A percentile compares a stretch with the other conserved stretches of the same genome.
phyloP scores from a whole-genome alignment of 2,797 vertebrate species.

The Scolopax bukidnonensis region DNA sequence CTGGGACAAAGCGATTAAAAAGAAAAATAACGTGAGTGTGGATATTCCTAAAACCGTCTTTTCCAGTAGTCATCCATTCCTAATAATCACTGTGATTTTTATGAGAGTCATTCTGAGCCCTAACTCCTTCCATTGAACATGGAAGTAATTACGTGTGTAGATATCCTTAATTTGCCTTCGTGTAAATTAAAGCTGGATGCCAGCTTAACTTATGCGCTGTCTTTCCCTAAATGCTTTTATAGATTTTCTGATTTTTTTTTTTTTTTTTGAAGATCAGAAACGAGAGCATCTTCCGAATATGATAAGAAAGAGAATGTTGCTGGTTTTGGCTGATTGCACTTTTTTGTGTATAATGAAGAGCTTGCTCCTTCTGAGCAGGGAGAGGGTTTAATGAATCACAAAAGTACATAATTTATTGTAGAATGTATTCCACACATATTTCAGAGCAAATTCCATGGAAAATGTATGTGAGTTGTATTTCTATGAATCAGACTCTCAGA shows the following conservation, averaged over 20 bases:
- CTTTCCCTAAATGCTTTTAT: constrained; percentile 45
- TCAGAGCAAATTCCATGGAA: constrained; percentile 72
- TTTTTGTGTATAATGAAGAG: constrained; percentile 48
- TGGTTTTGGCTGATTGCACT: constrained; percentile 33
- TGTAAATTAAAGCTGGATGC: constrained; percentile 41
- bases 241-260: not conserved
- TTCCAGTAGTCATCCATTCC: not conserved
- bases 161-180: constrained; percentile 26
- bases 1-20: not conserved
- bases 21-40: not conserved
- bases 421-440: constrained; percentile 65
- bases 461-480: constrained; percentile 66
- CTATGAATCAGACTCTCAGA: constrained; percentile 67
- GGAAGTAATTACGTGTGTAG: constrained; percentile 20
- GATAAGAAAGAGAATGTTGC: not conserved
- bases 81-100: constrained; percentile 38
- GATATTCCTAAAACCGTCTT: not conserved
- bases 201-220: not conserved
- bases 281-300: not conserved
- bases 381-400: constrained; percentile 68
- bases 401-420: constrained; percentile 69
- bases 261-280: not conserved
- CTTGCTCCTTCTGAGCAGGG: constrained; percentile 30
- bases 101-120: not conserved
- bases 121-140: not conserved